Evolutionary conservation across 1,140 invertebrate genomes (phyloP).

Genomic region (Sarcophaga peregrina): DNA sequence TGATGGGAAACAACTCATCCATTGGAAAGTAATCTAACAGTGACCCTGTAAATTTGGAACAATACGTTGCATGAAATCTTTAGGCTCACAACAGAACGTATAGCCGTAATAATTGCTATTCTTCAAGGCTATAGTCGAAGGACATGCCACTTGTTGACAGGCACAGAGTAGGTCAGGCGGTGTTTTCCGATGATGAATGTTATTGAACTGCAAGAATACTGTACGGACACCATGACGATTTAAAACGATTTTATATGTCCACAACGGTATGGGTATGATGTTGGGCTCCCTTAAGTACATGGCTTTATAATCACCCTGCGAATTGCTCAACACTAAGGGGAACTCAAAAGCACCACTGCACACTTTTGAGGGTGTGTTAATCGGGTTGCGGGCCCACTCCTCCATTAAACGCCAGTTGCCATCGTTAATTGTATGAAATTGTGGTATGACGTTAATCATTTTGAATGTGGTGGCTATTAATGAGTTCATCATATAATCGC

Average conservation of each 20-base stretch:
- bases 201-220: constrained; percentile 8
- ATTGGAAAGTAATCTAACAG: neutral
- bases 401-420: constrained; percentile 17
- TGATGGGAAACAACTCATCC: no score
- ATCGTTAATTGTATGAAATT: constrained; percentile 31
- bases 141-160: neutral
- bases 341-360: constrained; percentile 22
- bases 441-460: constrained; percentile 34
- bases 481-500: neutral
- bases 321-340: neutral
- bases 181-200: neutral
- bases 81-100: constrained; percentile 16
- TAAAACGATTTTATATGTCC: constrained; percentile 12
- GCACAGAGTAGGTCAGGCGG: neutral
- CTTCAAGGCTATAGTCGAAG: neutral
- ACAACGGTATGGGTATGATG: neutral
- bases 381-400: neutral
- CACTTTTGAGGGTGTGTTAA: constrained; percentile 17
- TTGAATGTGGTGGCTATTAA: constrained; percentile 20
- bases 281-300: neutral
- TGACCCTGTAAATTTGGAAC: constrained; percentile 16
- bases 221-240: constrained; percentile 7
- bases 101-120: neutral
- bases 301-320: neutral
- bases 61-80: neutral